Evolutionary conservation across 2,888 invertebrate species (phyloP), one percentile per base, ranked within the genome.

Genomic region (Parnassius orleans): DNA sequence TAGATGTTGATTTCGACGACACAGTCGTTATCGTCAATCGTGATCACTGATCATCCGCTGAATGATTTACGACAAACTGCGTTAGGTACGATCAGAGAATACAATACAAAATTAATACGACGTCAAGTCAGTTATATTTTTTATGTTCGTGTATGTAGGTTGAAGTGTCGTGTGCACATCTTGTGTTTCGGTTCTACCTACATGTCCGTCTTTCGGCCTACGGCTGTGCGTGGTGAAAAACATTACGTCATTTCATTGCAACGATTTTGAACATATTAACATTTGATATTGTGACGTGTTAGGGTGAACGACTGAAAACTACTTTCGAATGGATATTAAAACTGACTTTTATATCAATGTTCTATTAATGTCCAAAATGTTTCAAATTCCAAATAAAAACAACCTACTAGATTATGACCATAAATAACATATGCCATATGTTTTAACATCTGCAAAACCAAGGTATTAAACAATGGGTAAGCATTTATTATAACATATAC

Each of bases 161-260:
- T 86, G 84, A 70, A 80, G 90, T 87, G 88, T 87, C 89, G 90
- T 90, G 90, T 80, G 90, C 89, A 89, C 76, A 81, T 79, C 78
- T 80, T 74, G 76, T 77, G 78, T 78, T 75, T 79, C 78, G 78
- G 77, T 77, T 74, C 78, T 78, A 79, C 78, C 78, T 78, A 79
- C 78, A 84, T 81, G 83, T 87, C 84, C 87, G 86, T 83, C 82
- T 85, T 80, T 83, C 83, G 69, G 80, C 86, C 86, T 84, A 87
- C 87, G 83, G 72, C 71, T 75, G 71, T 72, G 68, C 69, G 76
- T 24, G 9, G 42, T 77, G 79, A 75, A 83, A 86, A 85, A 87
- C 74, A 85, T 90, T 88, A 72, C 90, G 87, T 90, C 87, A 73
- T 70, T 69, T 90, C 87, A 73, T 70, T 69, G 67, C 69, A 74